A percentile compares a stretch with the other conserved stretches of the same genome.
phyloP scores from a whole-genome alignment of 2,113 vertebrate genomes.

The Salvelinus namaycush region DNA sequence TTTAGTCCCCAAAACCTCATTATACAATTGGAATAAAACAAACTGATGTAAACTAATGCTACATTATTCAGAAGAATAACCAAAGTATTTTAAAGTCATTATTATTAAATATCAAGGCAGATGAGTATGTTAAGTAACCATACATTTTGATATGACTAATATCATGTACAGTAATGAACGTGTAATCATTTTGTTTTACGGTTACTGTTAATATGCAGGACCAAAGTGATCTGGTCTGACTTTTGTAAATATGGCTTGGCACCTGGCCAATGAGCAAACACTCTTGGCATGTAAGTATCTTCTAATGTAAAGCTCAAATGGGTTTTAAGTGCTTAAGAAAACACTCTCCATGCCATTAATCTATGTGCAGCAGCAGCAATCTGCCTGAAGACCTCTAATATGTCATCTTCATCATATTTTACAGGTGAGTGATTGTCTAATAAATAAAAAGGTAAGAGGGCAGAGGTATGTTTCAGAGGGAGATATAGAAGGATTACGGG shows the following conservation, averaged over 20 bases:
- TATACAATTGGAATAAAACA: neutral
- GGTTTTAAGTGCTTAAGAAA: slow-evolving; percentile 67
- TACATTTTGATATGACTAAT: slow-evolving; percentile 18
- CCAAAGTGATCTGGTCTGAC: slow-evolving; percentile 52
- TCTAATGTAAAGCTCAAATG: slow-evolving; percentile 69
- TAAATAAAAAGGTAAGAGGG: slow-evolving; percentile 61
- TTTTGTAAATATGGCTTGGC: slow-evolving; percentile 54
- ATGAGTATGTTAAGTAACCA: too few relatives aligned
- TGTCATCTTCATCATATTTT: slow-evolving; percentile 62
- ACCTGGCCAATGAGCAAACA: slow-evolving; percentile 58
- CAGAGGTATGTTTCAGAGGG: slow-evolving; percentile 40
- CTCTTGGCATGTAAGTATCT: slow-evolving; percentile 66
- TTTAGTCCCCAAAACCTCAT: neutral
- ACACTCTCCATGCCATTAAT: slow-evolving; percentile 45
- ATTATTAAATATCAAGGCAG: too few relatives aligned
- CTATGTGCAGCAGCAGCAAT: slow-evolving; percentile 44
- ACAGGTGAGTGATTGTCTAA: slow-evolving; percentile 66
- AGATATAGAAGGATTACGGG: slow-evolving; percentile 34
- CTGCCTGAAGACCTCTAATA: slow-evolving; percentile 54
- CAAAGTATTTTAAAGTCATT: too few relatives aligned
- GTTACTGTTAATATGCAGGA: slow-evolving; percentile 31
- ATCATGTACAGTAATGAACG: slow-evolving; percentile 13
- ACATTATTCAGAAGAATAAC: neutral
- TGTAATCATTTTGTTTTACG: slow-evolving; percentile 29
- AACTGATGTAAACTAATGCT: neutral